Percentiles rank a stretch among this genome's conserved stretches.
phyloP scores from a whole-genome alignment of 2,797 vertebrate species.

The Pipistrellus nathusii region DNA sequence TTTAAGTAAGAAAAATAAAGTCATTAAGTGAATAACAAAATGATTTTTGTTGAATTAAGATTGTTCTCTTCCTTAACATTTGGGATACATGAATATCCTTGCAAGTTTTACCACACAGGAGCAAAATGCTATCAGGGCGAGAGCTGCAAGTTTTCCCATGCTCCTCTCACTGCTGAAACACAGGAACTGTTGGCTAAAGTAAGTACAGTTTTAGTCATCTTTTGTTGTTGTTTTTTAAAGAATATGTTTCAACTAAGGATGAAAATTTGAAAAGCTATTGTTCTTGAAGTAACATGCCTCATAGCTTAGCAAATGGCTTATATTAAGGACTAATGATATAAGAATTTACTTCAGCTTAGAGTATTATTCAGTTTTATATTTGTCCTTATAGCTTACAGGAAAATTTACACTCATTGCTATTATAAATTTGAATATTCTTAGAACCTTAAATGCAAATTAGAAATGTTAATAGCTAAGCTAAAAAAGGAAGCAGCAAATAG shows the following conservation, averaged over 20 bases:
- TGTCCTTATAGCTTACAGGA: slow-evolving; percentile 36
- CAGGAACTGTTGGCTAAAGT: slow-evolving; percentile 96
- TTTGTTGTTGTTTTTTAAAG: neutral
- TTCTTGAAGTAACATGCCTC: slow-evolving; percentile 3
- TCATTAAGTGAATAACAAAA: neutral
- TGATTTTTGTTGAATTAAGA: slow-evolving; percentile 4
- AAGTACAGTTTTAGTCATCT: slow-evolving; percentile 15
- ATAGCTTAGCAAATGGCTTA: neutral
- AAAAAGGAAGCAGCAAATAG: slow-evolving; percentile 7
- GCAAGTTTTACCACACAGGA: slow-evolving; percentile 99
- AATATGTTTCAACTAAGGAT: neutral
- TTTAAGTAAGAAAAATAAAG: neutral
- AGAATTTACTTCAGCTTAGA: slow-evolving; percentile 39
- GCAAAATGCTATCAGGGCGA: slow-evolving; percentile 98
- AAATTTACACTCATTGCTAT: slow-evolving; percentile 4
- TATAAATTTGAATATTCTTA: slow-evolving; percentile 38
- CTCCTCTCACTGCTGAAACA: slow-evolving; percentile 94
- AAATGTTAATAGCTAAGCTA: neutral
- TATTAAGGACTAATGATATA: slow-evolving; percentile 19
- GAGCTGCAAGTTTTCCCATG: slow-evolving; percentile 98
- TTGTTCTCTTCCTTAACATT: slow-evolving; percentile 90
- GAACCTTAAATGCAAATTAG: neutral
- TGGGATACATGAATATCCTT: slow-evolving; percentile 96
- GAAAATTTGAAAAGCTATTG: slow-evolving; percentile 20
- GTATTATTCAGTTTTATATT: slow-evolving; percentile 36